Base-by-base conservation (phyloP, 1,140 invertebrate species). In the Drosophila micromelanica region DNA sequence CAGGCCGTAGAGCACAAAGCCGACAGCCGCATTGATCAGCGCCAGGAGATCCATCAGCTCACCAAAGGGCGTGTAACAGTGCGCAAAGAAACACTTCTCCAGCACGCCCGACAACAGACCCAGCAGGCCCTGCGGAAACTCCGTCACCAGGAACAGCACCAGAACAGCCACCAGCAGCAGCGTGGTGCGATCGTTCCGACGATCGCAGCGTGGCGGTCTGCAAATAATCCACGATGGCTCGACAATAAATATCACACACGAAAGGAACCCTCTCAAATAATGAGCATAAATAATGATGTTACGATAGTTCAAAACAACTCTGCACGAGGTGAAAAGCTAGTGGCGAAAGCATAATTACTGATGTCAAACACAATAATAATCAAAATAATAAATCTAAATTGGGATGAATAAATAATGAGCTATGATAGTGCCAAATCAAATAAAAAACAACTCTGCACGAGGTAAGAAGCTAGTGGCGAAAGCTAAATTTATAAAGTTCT, bases 31-130 rank as follows among this genome's bases (percentile, higher is more conserved):
- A 92, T 99, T 99, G 56, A 99, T 92, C 4, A 99, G 93, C 0
- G 98, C 98, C 55, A 98, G 92, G 15, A 98, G 95, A 91, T 99
- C 98, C 96, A 98, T 97, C 7, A 98, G 79, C 90, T 98, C 97
- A 1, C 97, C 97, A 52, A 98, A 96, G 30, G 95, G 94, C 92
- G 94, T 93, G 81, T 97, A 97, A 85, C 96, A 97, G 48, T 93
- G 93, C 20, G 94, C 91, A 76, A 97, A 96, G 89, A 97, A 96
- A 68, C 94, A 95, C 74, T 95, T 94, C 1, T 96, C 96, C 2
- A 96, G 92, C 5, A 96, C 92, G 0, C 95, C 96, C 27, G 95
- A 96, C 57, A 97, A 93, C 1, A 97, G 91, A 0, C 95, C 96
- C 5, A 97, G 92, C 23, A 97, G 94, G 2, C 96, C 95, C 89